Conservation (phyloP, 2,888 invertebrate species). For the Cerceris ruficornis region DNA sequence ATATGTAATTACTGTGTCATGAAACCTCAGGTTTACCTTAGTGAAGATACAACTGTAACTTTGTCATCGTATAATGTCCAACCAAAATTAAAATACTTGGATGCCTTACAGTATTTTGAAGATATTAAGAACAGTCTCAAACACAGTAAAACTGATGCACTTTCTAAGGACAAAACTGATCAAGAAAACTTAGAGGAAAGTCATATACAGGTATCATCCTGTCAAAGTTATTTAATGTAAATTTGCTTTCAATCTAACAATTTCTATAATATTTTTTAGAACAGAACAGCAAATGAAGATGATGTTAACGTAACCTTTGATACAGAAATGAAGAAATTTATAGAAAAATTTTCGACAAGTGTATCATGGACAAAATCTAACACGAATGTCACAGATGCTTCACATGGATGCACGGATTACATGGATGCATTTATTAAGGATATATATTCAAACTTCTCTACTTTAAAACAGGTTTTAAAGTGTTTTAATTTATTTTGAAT, state of each 20-base stretch:
- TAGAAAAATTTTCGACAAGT: constrained; percentile 59
- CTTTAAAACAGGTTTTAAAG: constrained; percentile 64
- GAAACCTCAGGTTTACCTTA: background rate
- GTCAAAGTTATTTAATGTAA: no score
- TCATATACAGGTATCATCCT: background rate
- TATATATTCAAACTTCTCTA: constrained; percentile 58
- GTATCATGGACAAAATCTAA: constrained; percentile 37
- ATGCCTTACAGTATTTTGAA: background rate
- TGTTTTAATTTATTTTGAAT: background rate
- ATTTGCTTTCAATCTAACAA: no score
- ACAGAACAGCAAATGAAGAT: no score
- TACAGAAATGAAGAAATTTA: constrained; percentile 54
- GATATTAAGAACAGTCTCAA: background rate
- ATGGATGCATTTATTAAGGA: constrained; percentile 57
- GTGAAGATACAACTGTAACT: background rate
- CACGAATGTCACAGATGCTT: constrained; percentile 10
- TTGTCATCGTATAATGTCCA: background rate
- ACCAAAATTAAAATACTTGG: constrained; percentile 3
- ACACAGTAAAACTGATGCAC: background rate
- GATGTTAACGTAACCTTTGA: no score
- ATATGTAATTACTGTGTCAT: background rate
- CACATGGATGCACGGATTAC: background rate
- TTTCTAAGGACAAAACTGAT: background rate
- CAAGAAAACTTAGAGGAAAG: background rate
- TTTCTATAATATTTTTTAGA: no score